Conservation (phyloP, 2,113 vertebrate species). For the Pterocles burchelli region DNA sequence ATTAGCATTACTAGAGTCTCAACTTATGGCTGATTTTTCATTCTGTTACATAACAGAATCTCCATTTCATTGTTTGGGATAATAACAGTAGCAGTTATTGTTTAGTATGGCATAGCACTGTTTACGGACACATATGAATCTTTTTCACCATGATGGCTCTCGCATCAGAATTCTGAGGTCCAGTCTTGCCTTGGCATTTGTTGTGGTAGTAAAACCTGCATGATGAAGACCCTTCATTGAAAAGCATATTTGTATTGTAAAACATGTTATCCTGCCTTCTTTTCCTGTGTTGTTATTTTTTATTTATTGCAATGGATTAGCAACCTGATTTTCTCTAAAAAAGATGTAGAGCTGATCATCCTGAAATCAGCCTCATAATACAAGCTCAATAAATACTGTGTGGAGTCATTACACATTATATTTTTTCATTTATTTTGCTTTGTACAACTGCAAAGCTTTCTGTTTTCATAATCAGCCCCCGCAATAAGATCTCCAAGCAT, state of each 20-base stretch:
- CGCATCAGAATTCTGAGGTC: background rate
- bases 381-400: background rate
- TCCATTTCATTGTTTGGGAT: background rate
- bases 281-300: background rate
- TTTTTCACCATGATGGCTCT: background rate
- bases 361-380: background rate
- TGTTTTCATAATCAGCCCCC: background rate
- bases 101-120: background rate
- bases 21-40: background rate
- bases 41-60: background rate
- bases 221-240: background rate
- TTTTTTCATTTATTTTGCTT: slow-evolving; percentile 22
- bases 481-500: slow-evolving; percentile 34
- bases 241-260: background rate
- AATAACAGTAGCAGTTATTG: background rate
- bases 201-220: background rate
- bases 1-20: background rate
- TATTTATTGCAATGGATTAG: background rate
- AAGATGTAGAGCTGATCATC: background rate
- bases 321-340: background rate
- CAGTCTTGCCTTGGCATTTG: background rate
- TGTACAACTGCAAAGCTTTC: slow-evolving; percentile 4
- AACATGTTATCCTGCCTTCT: background rate
- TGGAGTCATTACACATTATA: background rate
- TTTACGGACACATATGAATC: background rate